These are phyloP conservation scores for Nothoprocta pentlandii DNA, from an alignment of 2,113 vertebrate species.

Conservation along the genomic window DNA sequence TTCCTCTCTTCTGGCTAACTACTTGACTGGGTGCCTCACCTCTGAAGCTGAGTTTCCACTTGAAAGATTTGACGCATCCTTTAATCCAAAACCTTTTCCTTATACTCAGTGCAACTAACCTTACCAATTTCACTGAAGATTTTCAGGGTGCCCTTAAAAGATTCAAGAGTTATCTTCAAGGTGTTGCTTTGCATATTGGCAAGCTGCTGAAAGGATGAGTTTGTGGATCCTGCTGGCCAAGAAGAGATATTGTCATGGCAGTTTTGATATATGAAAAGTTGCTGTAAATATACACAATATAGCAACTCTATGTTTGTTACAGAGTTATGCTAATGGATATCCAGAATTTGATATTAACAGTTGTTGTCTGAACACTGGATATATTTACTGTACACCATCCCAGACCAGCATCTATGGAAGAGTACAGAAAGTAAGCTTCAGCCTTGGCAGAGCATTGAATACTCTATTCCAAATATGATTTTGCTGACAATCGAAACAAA, in stretches of 20 bases:
- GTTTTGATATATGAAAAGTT: background rate
- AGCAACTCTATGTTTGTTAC: background rate
- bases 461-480: background rate
- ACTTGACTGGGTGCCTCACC: background rate
- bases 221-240: background rate
- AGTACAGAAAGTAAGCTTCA: background rate
- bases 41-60: background rate
- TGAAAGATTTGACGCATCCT: background rate
- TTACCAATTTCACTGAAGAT: background rate
- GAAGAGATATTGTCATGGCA: background rate
- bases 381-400: background rate
- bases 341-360: background rate
- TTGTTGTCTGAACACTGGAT: background rate
- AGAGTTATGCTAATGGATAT: background rate
- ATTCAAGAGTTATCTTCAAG: background rate
- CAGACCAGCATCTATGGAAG: background rate
- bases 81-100: background rate
- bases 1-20: background rate
- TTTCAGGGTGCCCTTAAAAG: background rate
- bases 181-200: background rate
- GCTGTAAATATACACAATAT: background rate
- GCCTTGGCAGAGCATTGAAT: background rate
- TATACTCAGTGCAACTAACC: background rate
- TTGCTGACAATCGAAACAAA: background rate
- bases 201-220: background rate